Evolutionary conservation across 2,888 invertebrate species (phyloP), one percentile per base, ranked within the genome.

Genomic region (Tiliacea aurago): DNA sequence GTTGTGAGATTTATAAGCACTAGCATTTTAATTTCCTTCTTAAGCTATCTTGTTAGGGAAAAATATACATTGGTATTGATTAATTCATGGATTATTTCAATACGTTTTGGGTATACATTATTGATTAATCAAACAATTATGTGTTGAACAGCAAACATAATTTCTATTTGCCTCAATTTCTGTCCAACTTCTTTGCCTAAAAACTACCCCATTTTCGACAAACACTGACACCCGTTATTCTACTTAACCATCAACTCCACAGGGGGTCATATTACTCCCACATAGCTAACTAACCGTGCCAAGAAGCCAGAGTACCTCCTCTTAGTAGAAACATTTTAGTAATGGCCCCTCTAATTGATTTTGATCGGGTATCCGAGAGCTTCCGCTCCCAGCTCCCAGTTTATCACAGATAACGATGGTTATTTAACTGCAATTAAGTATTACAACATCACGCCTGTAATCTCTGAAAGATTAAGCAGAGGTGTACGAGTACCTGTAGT

Each of bases 321-420:
- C 45, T 33, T 33, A 53, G 13, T 49, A 71, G 47, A 78, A 62
- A 61, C 74, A 77, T 74, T 77, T 56, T 64, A 59, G 74, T 85
- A 85, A 84, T 82, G 76, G 81, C 28, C 23, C n/a, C 68, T 15
- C 28, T 84, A 85, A 88, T 88, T 85, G 74, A 83, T 71, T 87
- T 85, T 73, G 67, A 79, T 80, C 72, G 76, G 74, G 75, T 78
- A 78, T 70, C 69, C 33, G 68, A 78, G 73, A 72, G 78, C 77
- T 62, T 58, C 51, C 43, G 53, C 63, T 45, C 65, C 49, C 65
- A 23, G n/a, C 41, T 41, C 47, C 18, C 56, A 62, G 58, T 45
- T 67, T 63, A 63, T 59, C 43, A 37, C 18, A 65, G 58, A 67
- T 65, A 80, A 65, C 49, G 37, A 33, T 61, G 23, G 13, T n/a